A percentile compares a stretch with the other conserved stretches of the same genome.
Evolutionary conservation across 37 sponge, comb jelly and placozoan species (phyloP).

Genomic region (Theonella swinhoei): DNA sequence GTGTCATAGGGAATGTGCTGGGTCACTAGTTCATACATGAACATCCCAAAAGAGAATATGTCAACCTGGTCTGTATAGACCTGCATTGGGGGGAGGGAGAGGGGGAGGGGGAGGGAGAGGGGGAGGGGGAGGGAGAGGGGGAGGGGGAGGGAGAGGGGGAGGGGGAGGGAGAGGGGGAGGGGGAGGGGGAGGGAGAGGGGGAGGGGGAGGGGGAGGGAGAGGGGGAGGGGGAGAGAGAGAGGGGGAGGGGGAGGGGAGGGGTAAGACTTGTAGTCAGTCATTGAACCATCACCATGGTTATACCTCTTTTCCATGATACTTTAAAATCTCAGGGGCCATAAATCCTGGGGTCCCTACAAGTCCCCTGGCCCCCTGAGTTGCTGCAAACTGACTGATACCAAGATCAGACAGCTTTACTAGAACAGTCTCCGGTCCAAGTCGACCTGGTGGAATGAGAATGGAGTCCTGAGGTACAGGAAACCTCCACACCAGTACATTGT

Average conservation of each 20-base stretch:
- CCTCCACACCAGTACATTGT: conserved; percentile 86
- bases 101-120: background rate
- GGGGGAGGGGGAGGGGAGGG: background rate
- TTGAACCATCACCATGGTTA: too few species aligned
- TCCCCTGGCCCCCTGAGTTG: conserved; percentile 61
- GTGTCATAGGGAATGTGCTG: conserved; percentile 64
- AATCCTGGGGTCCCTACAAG: conserved; percentile 82
- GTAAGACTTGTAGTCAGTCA: too few species aligned
- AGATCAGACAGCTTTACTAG: conserved; percentile 82
- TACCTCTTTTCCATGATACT: conserved; percentile 67
- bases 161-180: background rate
- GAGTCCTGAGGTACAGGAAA: conserved; percentile 68
- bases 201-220: background rate
- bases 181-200: background rate
- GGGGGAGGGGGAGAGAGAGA: background rate
- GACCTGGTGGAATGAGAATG: conserved; percentile 1
- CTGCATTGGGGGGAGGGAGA: conserved; percentile 4
- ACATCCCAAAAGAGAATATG: conserved; percentile 83
- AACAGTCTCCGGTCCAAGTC: conserved; percentile 20
- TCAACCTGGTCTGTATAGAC: conserved; percentile 72
- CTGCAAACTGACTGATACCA: conserved; percentile 87
- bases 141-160: background rate
- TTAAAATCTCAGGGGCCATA: conserved; percentile 89
- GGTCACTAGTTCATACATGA: conserved; percentile 89
- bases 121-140: background rate